Base-by-base conservation (phyloP, 1,140 invertebrate species). In the Phenacoccus solenopsis region DNA sequence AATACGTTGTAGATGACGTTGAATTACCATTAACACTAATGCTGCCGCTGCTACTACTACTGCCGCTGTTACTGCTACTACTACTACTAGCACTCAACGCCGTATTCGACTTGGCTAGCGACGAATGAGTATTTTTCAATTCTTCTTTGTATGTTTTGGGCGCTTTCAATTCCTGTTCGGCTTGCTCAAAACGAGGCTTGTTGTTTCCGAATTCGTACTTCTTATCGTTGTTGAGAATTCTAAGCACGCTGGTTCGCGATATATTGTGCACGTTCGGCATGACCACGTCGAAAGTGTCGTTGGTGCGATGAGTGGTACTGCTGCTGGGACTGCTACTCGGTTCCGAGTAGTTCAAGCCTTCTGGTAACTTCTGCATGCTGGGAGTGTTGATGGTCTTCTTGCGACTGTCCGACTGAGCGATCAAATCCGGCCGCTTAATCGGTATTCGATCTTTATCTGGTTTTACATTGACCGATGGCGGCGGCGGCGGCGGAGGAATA, bases 401-500 rank as follows among this genome's bases (percentile, higher is more conserved):
- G 71, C 84, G 84, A 13, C 78, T 75, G 7, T 80, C 79, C 20
- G 79, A 73, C 75, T 1, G 80, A 81, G 4, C 79, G 10, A 64
- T 64, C 22, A 84, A 72, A 73, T 83, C 82, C 1, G 82, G 81
- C 1, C 89, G 89, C 74, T 88, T 82, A 73, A 89, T 87, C 0
- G 90, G 90, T 75, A 91, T 90, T 69, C 89, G 81, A 75, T 91
- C 89, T 74, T 89, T 88, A 2, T 86, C 86, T 0, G 88, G 87
- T 69, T 88, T 88, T 30, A 89, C 78, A 70, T 87, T 88, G 0
- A 88, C 88, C 59, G 89, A 86, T 0, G 88, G 88, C 70, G 88
- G 81, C 69, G 85, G 78, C 74, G 86, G 13, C 5, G 38, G 38
- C 69, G 85, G 78, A 75, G 86, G 13, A 4, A n/a, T 10, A 24